Conservation (phyloP, 1,140 invertebrate genomes). For the Antheraea mylitta region DNA sequence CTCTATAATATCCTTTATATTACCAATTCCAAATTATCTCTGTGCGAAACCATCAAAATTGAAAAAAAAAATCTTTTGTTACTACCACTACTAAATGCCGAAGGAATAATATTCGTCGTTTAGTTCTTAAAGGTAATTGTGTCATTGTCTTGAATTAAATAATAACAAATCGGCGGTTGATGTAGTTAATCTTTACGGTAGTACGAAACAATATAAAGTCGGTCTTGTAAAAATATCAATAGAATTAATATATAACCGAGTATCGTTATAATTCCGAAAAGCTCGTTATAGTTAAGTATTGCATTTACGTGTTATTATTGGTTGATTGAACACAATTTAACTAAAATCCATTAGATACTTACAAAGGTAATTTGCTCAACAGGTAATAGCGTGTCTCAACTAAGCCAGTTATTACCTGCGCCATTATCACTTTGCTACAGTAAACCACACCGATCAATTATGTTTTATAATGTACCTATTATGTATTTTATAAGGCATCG, state of each 20-base stretch:
- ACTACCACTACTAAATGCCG: too few relatives aligned
- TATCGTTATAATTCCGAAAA: conserved; percentile 8
- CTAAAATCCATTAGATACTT: conserved; percentile 24
- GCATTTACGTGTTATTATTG: conserved; percentile 27
- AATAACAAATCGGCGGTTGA: too few relatives aligned
- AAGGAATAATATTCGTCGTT: too few relatives aligned
- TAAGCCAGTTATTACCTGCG: conserved; percentile 38
- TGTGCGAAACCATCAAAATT: too few relatives aligned
- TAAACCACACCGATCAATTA: conserved; percentile 57
- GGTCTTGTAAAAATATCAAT: not conserved
- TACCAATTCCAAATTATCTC: too few relatives aligned
- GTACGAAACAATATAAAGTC: not conserved
- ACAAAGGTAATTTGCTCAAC: conserved; percentile 40
- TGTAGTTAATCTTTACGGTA: not conserved
- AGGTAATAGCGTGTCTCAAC: conserved; percentile 27
- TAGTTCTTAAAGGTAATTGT: too few relatives aligned
- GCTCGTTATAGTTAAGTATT: conserved; percentile 9
- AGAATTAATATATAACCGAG: not conserved
- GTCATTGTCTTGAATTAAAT: too few relatives aligned
- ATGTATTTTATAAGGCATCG: conserved; percentile 40
- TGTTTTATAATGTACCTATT: conserved; percentile 46
- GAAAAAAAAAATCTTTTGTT: too few relatives aligned
- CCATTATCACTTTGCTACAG: conserved; percentile 63
- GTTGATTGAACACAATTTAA: conserved; percentile 26
- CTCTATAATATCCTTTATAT: too few relatives aligned